Evolutionary conservation across 2,113 vertebrate genomes (phyloP), one percentile per base, ranked within the genome.

Genomic region (Pteruthius melanotis): DNA sequence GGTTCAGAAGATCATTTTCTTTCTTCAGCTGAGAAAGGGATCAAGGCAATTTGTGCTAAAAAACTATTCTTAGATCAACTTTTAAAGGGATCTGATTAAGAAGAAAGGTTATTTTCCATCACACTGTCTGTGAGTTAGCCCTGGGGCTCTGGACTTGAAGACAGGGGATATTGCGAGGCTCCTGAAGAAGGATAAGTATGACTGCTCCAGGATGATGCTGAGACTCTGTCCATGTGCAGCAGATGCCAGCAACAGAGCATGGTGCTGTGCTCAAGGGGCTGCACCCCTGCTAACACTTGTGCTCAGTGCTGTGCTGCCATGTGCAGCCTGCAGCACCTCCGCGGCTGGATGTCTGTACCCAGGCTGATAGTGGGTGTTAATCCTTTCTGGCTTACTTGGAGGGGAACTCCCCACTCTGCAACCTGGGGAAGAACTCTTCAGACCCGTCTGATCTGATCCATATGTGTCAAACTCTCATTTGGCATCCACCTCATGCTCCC

Each of bases 1-100:
- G 24, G 82, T 85, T 95, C 84, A 90, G 81, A 87, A 86, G 47
- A 88, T 74, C 12, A 23, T 72, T 90, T 70, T 89, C 28, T 85
- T 82, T 84, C 59, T 90, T 50, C 37, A 70, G 19, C 45, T 87
- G 24, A 91, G 42, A 77, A 70, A 91, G 37, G 78, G 47, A 89
- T 84, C 80, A 87, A 91, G 86, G 60, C 44, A 87, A 68, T 54
- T 74, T 71, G 35, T 71, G 19, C 78, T 82, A 56, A 76, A 87
- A 93, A 40, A 10, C 76, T 76, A 15, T 65, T 68, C 61, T 74
- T 47, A 85, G 54, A 57, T 47, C 37, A 66, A 28, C 45, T 83
- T 78, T 60, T 79, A 26, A 85, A 87, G 53, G 42, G 22, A 89
- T 78, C 37, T 85, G 61, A 69, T 94, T 47, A 79, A 87, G 66